phyloP scores from a whole-genome alignment of 2,797 vertebrate genomes.

The Echeneis naucrates region DNA sequence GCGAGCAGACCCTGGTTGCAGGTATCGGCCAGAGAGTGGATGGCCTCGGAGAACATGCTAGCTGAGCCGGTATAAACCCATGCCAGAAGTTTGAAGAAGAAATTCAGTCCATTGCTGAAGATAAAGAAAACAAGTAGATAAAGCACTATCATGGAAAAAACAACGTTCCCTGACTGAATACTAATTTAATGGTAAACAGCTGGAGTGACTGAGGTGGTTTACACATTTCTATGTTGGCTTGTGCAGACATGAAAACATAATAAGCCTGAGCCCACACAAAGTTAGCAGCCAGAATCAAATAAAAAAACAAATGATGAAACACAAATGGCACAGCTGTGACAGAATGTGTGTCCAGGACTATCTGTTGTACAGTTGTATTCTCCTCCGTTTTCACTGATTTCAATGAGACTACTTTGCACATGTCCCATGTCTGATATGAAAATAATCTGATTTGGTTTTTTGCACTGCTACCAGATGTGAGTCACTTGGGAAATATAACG shows the following conservation, averaged over 20 bases:
- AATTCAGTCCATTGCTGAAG: constrained; percentile 96
- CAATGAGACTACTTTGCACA: not conserved
- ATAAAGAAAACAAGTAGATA: constrained; percentile 60
- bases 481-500: not conserved
- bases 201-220: not conserved
- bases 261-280: not conserved
- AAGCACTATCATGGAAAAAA: not conserved
- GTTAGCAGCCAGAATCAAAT: not conserved
- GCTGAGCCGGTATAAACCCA: constrained; percentile 99
- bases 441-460: not conserved
- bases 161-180: not conserved
- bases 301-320: not conserved
- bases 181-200: not conserved
- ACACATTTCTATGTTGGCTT: not conserved
- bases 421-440: not conserved
- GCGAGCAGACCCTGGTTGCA: constrained; percentile 97
- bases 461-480: too few species aligned
- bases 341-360: too few species aligned
- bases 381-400: too few species aligned
- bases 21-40: constrained; percentile 98
- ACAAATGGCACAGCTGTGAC: not conserved
- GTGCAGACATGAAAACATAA: constrained; percentile 4
- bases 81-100: constrained; percentile 98
- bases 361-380: too few species aligned
- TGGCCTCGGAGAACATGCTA: constrained; percentile 99